A percentile compares a stretch with the other conserved stretches of the same genome.
Conservation (phyloP, 2,797 vertebrate genomes). For the Momotus momota region DNA sequence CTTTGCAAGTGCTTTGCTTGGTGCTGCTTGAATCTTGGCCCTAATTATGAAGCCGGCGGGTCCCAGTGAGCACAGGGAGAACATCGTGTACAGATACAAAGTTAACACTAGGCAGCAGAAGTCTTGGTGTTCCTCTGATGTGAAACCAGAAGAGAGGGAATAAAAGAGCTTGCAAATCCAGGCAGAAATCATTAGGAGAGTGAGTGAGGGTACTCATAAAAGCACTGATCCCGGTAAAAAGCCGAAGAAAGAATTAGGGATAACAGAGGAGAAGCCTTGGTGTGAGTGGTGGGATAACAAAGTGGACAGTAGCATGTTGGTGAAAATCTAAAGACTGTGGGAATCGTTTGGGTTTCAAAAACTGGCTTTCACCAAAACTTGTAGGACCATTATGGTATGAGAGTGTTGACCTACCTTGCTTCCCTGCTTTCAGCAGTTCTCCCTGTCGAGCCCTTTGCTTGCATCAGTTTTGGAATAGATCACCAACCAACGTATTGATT, state of each 20-base stretch:
- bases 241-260: background rate
- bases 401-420: background rate
- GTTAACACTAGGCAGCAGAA: conserved; percentile 20
- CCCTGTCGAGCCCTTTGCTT: conserved; percentile 17
- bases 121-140: conserved; percentile 53
- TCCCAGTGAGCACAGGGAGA: conserved; percentile 31
- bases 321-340: background rate
- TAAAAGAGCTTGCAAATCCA: conserved; percentile 43
- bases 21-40: conserved; percentile 29
- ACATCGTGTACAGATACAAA: conserved; percentile 48
- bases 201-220: background rate
- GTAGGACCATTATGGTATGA: fast-evolving
- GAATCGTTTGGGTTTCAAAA: background rate
- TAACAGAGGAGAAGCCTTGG: background rate
- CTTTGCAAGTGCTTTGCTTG: background rate
- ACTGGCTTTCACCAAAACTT: background rate
- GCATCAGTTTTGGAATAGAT: conserved; percentile 55
- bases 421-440: background rate
- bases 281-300: background rate
- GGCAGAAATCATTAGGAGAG: conserved; percentile 38
- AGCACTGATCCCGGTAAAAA: background rate
- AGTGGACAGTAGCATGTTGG: background rate
- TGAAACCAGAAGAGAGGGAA: conserved; percentile 26
- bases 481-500: conserved; percentile 36
- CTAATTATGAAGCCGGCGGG: conserved; percentile 43